Base-by-base conservation (phyloP, 1,140 invertebrate genomes). In the Acromyrmex charruanus region DNA sequence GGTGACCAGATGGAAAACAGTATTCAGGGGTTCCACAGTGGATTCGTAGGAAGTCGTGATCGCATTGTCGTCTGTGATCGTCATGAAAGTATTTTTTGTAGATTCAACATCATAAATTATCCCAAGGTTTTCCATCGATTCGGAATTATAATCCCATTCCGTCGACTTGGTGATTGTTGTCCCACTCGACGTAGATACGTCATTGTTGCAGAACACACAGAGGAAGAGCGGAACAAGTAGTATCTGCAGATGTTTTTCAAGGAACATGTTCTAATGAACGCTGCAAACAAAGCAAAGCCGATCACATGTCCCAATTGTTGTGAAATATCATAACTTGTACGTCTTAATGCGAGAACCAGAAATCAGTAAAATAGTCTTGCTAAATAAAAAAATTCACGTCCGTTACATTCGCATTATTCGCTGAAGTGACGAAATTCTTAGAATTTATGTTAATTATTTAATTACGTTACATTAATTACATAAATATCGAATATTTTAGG, bases 41-140 rank as follows among this genome's bases (percentile, higher is more conserved):
- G 14, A 9, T 58, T n/a, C 35, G 9, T 28, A 14, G 25, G 1
- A 31, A 25, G 31, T 44, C 2, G 39, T 28, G 21, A 31, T 28
- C 14, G 4, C 59, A 31, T 86, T 35, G 9, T 71, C 9, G 6
- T 3, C 49, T 51, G 10, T 16, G 55, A 10, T 58, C 9, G n/a
- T 31, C 35, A 28, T 5, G 25, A 35, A 18, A 71, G 25, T 68
- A 31, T 31, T 51, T 3, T 61, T n/a, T 14, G 12, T 49, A 9
- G 31, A 65, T 59, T 53, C 16, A 71, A 63, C 9, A 91, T 91
- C 92, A 82, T 93, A 39, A 58, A 65, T 55, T n/a, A n/a, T 10
- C 28, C 3, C 28, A 7, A 21, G 3, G n/a, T 14, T 51, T 14
- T 35, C 9, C 53, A 14, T 74, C 18, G 68, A 51, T 21, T 1